These are phyloP conservation scores for Cephus rjabovi DNA, from an alignment of 2,888 invertebrate species.

Conservation along the genomic window DNA sequence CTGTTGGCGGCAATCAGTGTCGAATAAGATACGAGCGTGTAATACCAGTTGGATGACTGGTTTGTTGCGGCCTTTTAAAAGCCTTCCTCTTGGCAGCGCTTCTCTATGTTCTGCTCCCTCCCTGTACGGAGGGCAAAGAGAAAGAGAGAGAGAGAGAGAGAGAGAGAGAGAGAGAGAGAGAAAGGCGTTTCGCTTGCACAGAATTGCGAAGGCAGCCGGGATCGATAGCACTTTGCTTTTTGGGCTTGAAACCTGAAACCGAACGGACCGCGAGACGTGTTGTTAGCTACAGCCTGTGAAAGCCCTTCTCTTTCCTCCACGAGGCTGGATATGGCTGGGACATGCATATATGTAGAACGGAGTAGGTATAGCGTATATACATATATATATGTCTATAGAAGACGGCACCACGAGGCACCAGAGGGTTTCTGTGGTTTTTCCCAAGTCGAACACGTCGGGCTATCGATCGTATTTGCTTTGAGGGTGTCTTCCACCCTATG, in stretches of 20 bases:
- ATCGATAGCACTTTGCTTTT: conserved; percentile 9
- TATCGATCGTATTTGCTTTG: background rate
- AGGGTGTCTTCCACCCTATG: background rate
- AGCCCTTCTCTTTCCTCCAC: background rate
- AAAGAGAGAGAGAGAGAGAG: background rate
- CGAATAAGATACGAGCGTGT: background rate
- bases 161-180: conserved; percentile 6
- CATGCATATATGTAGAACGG: background rate
- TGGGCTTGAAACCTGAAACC: background rate
- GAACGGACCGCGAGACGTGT: background rate
- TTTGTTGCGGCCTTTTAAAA: background rate
- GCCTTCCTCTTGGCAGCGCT: background rate
- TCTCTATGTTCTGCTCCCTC: background rate
- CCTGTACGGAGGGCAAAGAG: conserved; percentile 8
- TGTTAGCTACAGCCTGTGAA: background rate
- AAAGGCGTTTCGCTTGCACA: background rate
- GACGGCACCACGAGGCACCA: background rate
- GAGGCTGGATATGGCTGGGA: background rate
- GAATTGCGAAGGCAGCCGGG: background rate
- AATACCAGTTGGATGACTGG: background rate
- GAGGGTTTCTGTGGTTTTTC: background rate
- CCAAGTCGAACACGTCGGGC: background rate
- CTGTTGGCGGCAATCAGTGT: background rate
- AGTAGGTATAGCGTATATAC: background rate
- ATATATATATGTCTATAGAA: background rate